Evolutionary conservation across 2,797 vertebrate species (phyloP).

Genomic region (Bryconaethiops microstoma): DNA sequence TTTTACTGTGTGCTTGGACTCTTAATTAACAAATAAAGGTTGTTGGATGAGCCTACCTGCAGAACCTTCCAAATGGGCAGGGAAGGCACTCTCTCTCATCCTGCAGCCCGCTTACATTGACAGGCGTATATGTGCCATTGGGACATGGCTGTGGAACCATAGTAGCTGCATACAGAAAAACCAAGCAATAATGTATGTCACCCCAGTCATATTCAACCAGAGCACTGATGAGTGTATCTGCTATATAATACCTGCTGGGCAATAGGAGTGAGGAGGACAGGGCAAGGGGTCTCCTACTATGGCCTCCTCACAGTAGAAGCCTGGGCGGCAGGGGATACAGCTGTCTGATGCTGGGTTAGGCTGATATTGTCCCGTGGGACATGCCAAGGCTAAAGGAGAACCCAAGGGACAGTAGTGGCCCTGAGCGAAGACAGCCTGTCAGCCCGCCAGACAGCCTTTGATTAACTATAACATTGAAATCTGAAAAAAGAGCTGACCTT

Average conservation of each 20-base stretch:
- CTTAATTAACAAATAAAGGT: neutral
- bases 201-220: neutral
- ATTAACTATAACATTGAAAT: neutral
- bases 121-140: constrained; percentile 84
- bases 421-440: constrained; percentile 65
- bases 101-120: constrained; percentile 77
- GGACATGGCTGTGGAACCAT: constrained; percentile 82
- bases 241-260: constrained; percentile 79
- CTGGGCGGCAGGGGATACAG: constrained; percentile 85
- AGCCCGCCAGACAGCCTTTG: constrained; percentile 2
- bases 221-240: constrained; percentile 24
- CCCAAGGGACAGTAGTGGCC: constrained; percentile 87
- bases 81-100: constrained; percentile 83
- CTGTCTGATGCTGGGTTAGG: constrained; percentile 79
- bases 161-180: constrained; percentile 69
- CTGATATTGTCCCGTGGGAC: constrained; percentile 88
- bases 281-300: constrained; percentile 76
- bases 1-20: neutral
- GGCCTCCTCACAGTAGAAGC: constrained; percentile 88
- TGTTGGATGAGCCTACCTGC: constrained; percentile 77
- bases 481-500: constrained; percentile 72
- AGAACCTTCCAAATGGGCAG: constrained; percentile 88
- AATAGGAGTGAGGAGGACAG: constrained; percentile 88
- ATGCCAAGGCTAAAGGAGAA: constrained; percentile 77
- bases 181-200: neutral